These are phyloP conservation scores for Seriola rivoliana DNA, from an alignment of 2,113 vertebrate genomes.

Conservation along the genomic window DNA sequence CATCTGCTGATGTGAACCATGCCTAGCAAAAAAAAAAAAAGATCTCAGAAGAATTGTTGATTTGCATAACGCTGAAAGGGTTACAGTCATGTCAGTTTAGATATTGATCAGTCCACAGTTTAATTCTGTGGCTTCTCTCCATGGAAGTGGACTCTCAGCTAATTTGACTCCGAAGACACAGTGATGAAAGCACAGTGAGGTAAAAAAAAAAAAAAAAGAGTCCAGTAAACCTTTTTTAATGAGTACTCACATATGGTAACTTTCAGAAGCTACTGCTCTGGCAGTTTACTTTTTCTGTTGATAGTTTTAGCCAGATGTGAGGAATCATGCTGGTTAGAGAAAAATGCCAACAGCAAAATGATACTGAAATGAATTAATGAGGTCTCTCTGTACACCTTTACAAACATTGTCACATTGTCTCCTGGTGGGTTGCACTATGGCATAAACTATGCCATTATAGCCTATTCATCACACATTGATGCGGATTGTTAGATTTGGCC, in stretches of 20 bases:
- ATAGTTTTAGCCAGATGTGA: neutral
- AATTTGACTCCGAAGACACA: too few species aligned
- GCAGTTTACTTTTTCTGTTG: neutral
- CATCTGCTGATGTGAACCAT: too few species aligned
- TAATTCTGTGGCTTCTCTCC: too few species aligned
- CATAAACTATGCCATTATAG: neutral
- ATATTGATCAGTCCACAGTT: too few species aligned
- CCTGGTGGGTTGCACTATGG: neutral
- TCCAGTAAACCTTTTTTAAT: neutral
- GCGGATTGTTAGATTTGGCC: conserved; percentile 29
- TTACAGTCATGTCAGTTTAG: too few species aligned
- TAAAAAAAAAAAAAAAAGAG: too few species aligned
- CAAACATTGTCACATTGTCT: conserved; percentile 1
- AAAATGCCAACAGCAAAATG: neutral
- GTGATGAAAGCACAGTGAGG: too few species aligned
- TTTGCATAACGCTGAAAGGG: too few species aligned
- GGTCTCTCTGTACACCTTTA: neutral
- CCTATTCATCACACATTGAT: conserved; percentile 5
- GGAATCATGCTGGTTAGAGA: neutral
- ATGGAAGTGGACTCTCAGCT: too few species aligned
- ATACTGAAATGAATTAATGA: conserved; percentile 5
- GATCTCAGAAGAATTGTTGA: too few species aligned
- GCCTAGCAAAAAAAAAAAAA: too few species aligned
- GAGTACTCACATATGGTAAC: neutral
- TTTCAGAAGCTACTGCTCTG: neutral